Percentiles rank a stretch among this genome's conserved stretches.
phyloP scores from a whole-genome alignment of 1,140 invertebrate genomes.

The Hycleus cichorii region DNA sequence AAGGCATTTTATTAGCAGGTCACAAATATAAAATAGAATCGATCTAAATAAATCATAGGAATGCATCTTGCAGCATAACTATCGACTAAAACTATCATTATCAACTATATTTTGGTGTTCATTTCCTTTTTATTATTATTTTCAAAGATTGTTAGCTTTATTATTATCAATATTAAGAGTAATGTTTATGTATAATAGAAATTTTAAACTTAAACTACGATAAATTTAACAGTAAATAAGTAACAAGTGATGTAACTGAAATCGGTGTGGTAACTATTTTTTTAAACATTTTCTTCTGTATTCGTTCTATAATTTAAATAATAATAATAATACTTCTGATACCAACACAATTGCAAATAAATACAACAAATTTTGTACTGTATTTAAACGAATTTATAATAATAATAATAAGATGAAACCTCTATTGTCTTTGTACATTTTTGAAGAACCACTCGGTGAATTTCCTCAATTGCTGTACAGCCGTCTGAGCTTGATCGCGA shows the following conservation, averaged over 20 bases:
- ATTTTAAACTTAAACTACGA: too few relatives aligned
- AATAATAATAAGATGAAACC: neutral
- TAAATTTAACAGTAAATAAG: too few relatives aligned
- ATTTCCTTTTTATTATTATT: constrained; percentile 1
- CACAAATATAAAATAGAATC: neutral
- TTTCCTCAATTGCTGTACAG: constrained; percentile 77
- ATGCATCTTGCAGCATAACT: constrained; percentile 4
- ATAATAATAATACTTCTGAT: constrained; percentile 12
- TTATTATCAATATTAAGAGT: constrained; percentile 4
- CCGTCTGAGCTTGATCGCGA: constrained; percentile 81
- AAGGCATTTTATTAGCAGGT: constrained; percentile 10
- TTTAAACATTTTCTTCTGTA: neutral
- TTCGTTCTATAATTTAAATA: constrained; percentile 5
- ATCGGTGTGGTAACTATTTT: constrained; percentile 8
- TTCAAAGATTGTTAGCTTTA: constrained; percentile 3
- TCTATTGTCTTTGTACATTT: constrained; percentile 69
- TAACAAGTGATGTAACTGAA: constrained; percentile 12
- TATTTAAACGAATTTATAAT: constrained; percentile 12
- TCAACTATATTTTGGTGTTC: constrained; percentile 12
- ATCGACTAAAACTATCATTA: constrained; percentile 1
- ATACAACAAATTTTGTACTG: constrained; percentile 25
- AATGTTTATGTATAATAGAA: constrained; percentile 7
- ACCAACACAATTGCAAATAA: constrained; percentile 5
- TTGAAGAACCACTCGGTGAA: constrained; percentile 93
- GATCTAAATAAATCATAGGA: neutral